Percentiles rank a stretch among this genome's conserved stretches.
Conservation (phyloP, 2,113 vertebrate species). For the Pseudolaguvia tuberculata region DNA sequence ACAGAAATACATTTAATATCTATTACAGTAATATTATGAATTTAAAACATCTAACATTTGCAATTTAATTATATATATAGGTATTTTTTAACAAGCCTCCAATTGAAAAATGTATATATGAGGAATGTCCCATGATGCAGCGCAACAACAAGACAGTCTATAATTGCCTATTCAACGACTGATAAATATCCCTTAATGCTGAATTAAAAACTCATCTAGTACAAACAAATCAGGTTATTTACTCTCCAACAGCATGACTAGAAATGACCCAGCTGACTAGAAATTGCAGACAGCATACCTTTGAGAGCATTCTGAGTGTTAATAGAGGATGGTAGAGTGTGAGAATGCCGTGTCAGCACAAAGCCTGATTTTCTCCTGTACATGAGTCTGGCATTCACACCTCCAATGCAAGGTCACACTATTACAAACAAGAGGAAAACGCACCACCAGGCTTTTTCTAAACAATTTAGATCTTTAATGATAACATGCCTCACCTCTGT, state of each 20-base stretch:
- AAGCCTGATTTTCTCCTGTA: constrained; percentile 4
- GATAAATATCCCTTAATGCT: constrained; percentile 45
- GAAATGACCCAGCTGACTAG: constrained; percentile 55
- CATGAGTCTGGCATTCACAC: constrained; percentile 2
- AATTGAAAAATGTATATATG: background rate
- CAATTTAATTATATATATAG: background rate
- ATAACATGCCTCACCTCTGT: too few relatives aligned
- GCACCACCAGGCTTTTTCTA: background rate
- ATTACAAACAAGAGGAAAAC: constrained; percentile 19
- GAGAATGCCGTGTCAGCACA: constrained; percentile 41
- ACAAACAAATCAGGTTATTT: constrained; percentile 35
- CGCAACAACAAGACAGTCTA: background rate
- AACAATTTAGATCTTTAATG: background rate
- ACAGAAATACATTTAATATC: background rate
- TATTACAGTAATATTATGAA: background rate
- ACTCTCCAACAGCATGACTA: constrained; percentile 39
- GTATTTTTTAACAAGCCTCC: background rate
- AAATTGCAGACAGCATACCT: constrained; percentile 50
- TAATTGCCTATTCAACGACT: constrained; percentile 39
- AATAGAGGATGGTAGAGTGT: constrained; percentile 2
- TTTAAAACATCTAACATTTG: background rate
- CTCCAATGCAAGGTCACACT: background rate
- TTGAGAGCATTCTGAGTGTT: constrained; percentile 50
- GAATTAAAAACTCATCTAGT: constrained; percentile 49
- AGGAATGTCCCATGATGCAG: background rate